These are phyloP conservation scores for Bombycilla garrulus DNA, from an alignment of 2,113 vertebrate genomes.

Conservation along the genomic window DNA sequence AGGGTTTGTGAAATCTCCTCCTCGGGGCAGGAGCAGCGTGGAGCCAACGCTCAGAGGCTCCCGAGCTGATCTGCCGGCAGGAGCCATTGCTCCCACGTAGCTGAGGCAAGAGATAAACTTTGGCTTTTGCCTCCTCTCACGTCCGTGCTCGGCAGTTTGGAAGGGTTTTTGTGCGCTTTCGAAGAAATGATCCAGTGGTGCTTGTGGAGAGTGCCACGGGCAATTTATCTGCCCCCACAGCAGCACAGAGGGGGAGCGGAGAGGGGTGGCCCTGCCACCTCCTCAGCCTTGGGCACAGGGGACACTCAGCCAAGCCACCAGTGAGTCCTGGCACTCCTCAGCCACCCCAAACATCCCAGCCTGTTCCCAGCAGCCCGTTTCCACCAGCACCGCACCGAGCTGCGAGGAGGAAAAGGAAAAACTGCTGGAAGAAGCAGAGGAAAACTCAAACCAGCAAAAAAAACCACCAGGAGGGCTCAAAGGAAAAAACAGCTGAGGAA, in stretches of 20 bases:
- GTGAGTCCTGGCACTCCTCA: neutral
- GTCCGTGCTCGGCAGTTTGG: accelerated
- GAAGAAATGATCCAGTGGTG: neutral
- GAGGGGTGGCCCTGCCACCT: neutral
- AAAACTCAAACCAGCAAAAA: neutral
- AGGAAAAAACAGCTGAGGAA: neutral
- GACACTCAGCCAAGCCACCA: neutral
- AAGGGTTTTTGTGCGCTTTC: neutral
- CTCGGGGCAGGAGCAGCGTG: accelerated
- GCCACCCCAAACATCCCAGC: accelerated
- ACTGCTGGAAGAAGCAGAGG: neutral
- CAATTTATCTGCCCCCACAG: neutral
- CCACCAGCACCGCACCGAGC: neutral
- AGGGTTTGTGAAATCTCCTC: neutral
- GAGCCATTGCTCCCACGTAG: accelerated
- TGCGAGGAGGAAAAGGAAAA: accelerated
- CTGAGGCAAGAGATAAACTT: neutral
- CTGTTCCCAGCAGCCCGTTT: accelerated
- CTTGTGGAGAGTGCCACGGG: neutral
- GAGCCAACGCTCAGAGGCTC: neutral
- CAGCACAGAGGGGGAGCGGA: neutral
- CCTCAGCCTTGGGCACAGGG: neutral
- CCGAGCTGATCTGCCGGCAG: accelerated
- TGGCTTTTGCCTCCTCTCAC: neutral
- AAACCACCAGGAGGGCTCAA: neutral